Percentiles rank a stretch among this genome's conserved stretches.
phyloP scores from a whole-genome alignment of 2,888 invertebrate genomes.

The Macrosoma leucophasiata region DNA sequence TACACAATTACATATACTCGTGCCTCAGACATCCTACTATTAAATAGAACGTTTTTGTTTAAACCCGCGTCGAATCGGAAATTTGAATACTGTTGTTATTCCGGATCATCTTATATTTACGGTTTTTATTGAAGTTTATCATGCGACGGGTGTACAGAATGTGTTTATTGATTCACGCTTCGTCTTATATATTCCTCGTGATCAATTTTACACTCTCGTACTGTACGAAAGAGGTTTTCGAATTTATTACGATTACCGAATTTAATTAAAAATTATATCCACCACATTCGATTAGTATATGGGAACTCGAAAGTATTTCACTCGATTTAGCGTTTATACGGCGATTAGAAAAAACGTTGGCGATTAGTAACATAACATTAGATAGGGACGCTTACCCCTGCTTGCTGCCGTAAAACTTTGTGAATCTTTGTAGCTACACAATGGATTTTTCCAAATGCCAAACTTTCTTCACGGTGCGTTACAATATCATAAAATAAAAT shows the following conservation, averaged over 20 bases:
- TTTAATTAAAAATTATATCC: constrained; percentile 22
- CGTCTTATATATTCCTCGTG: constrained; percentile 37
- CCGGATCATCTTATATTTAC: constrained; percentile 58
- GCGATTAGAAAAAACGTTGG: constrained; percentile 23
- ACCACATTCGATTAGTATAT: constrained; percentile 12
- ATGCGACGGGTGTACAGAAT: constrained; percentile 65
- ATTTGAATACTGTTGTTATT: constrained; percentile 71
- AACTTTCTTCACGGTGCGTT: constrained; percentile 60
- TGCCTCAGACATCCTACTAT: constrained; percentile 59
- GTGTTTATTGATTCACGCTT: constrained; percentile 65
- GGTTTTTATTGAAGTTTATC: constrained; percentile 56
- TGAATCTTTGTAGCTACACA: constrained; percentile 50
- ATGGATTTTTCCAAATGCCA: constrained; percentile 52
- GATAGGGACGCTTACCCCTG: constrained; percentile 36
- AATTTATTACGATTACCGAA: constrained; percentile 15
- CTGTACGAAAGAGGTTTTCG: constrained; percentile 9
- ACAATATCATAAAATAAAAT: constrained; percentile 66
- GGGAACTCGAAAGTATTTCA: constrained; percentile 3
- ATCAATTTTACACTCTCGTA: constrained; percentile 49
- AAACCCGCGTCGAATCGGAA: constrained; percentile 69
- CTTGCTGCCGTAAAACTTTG: constrained; percentile 34
- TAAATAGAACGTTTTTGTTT: constrained; percentile 74
- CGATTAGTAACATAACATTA: constrained; percentile 44
- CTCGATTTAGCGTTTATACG: constrained; percentile 13
- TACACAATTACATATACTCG: constrained; percentile 42